Base-by-base conservation (phyloP, 1,140 invertebrate species). In the Cydia splendana region DNA sequence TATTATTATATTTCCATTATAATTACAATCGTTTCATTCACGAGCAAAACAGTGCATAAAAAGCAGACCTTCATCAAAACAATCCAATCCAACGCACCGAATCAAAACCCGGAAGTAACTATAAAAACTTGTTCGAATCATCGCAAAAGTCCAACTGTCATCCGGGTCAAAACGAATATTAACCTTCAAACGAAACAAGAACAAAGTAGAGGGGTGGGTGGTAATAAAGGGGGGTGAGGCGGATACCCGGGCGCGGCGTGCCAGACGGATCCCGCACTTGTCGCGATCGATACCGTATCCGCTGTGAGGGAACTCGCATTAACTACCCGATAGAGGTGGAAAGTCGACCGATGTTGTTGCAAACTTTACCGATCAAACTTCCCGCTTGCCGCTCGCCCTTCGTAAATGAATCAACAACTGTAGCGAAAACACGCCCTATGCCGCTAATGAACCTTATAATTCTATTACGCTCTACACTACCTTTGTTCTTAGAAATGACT, bases 161-260 rank as follows among this genome's bases (percentile, higher is more conserved):
- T 83, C 75, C 83, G 87, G 84, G 88, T 88, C 84, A 86, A 88
- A 89, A 89, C 82, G 87, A 88, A 90, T 88, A 90, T 91, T 93
- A 93, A 93, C 91, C 89, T 91, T 93, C 88, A 93, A 91, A 93
- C 87, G 88, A 90, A 92, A 91, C 87, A 90, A 89, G 90, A 91
- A 90, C 88, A 88, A 90, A 91, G 90, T 91, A 87, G 85, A 83
- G 85, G 88, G 88, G 67, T 69, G 88, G 85, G 87, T 84, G 84
- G 87, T 87, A 88, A 84, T 88, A 85, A 82, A 30, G 51, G 42
- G 57, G 79, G 81, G 79, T 81, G 80, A 79, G 78, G 84, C 75
- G 82, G 82, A 82, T 85, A 81, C 88, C 84, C 83, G 86, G 84
- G 83, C 80, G 79, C 81, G 84, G 83, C 80, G 79, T 80, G 86